phyloP scores from a whole-genome alignment of 2,888 invertebrate genomes.

The Yponomeuta cagnagella region DNA sequence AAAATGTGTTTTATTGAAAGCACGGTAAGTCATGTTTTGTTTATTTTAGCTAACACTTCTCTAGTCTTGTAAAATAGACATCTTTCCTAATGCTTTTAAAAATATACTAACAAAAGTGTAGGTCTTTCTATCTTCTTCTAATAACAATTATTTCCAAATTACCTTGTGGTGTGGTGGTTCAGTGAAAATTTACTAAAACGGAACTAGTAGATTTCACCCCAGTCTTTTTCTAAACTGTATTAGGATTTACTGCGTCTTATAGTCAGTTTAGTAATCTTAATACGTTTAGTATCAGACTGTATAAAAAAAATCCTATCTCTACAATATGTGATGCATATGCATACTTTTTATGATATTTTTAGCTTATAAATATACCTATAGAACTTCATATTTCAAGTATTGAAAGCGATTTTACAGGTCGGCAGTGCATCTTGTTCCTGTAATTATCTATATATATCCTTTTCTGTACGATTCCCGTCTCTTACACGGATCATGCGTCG shows the following conservation, averaged over 20 bases:
- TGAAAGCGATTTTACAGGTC: slow-evolving; percentile 11
- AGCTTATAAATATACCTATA: slow-evolving; percentile 1
- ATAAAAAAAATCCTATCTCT: slow-evolving; percentile 65
- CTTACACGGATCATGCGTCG: too few relatives aligned
- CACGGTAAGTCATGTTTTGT: slow-evolving; percentile 55
- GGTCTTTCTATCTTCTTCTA: slow-evolving; percentile 20
- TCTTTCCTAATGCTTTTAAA: slow-evolving; percentile 47
- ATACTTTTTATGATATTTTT: slow-evolving; percentile 16
- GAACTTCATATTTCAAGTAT: not conserved
- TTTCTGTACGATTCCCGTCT: not conserved
- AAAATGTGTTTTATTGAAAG: slow-evolving; percentile 17
- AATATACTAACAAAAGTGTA: slow-evolving; percentile 29
- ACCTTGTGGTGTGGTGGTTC: slow-evolving; percentile 70
- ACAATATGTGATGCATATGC: slow-evolving; percentile 48
- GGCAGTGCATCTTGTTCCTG: slow-evolving; percentile 14
- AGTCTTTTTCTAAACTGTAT: slow-evolving; percentile 1
- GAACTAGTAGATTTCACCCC: slow-evolving; percentile 13
- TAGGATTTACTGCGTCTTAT: not conserved
- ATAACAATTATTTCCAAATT: slow-evolving; percentile 29
- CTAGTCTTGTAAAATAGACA: not conserved
- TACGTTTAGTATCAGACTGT: slow-evolving; percentile 30
- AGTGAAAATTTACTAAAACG: slow-evolving; percentile 23
- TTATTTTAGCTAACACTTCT: slow-evolving; percentile 28
- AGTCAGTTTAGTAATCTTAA: slow-evolving; percentile 31
- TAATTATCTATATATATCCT: not conserved